phyloP scores from a whole-genome alignment of 2,113 vertebrate species.

The Galemys pyrenaicus region DNA sequence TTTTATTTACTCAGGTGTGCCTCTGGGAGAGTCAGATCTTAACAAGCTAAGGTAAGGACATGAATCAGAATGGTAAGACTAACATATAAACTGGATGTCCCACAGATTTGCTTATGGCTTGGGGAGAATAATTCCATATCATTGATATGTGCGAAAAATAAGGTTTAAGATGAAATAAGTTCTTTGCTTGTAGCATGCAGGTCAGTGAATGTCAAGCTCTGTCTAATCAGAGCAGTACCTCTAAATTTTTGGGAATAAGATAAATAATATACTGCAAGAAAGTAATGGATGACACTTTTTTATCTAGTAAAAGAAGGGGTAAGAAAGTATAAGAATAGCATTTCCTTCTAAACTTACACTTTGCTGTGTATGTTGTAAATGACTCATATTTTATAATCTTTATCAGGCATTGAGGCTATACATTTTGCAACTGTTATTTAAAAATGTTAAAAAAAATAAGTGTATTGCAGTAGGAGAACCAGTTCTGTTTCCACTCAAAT shows the following conservation, averaged over 20 bases:
- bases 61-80: not conserved
- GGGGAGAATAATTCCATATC: not conserved
- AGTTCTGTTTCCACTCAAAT: not conserved
- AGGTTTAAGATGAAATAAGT: not conserved
- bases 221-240: not conserved
- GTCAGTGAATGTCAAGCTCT: not conserved
- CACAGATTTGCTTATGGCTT: not conserved
- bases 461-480: not conserved
- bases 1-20: not conserved
- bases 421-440: not conserved
- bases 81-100: not conserved
- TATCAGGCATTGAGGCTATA: not conserved
- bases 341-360: not conserved
- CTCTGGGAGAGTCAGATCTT: not conserved
- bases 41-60: not conserved
- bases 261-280: not conserved
- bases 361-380: not conserved
- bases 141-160: not conserved
- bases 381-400: not conserved
- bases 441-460: not conserved
- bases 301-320: not conserved
- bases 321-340: not conserved
- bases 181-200: not conserved
- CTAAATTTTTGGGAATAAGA: not conserved
- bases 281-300: not conserved